Conservation (phyloP, 2,888 invertebrate genomes). For the Vesta saturnalis region DNA sequence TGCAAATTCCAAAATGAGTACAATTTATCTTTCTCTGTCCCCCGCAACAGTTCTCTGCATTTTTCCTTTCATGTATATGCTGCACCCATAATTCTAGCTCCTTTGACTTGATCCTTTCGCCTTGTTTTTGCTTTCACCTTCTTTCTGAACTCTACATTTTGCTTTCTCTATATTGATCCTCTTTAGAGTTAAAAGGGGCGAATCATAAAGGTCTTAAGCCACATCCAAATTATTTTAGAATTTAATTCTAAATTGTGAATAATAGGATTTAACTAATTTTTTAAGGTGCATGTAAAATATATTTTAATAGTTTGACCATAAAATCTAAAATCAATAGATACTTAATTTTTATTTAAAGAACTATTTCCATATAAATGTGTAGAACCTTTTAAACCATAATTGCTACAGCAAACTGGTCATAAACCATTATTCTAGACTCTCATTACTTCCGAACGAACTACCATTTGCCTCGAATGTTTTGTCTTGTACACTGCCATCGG, state of each 20-base stretch:
- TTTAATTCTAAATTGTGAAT: too few relatives aligned
- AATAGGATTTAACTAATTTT: background rate
- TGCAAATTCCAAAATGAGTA: conserved; percentile 32
- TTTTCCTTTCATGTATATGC: conserved; percentile 28
- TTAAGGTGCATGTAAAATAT: too few relatives aligned
- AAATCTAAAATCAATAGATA: too few relatives aligned
- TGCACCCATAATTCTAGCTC: conserved; percentile 15
- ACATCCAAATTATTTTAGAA: background rate
- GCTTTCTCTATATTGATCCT: background rate
- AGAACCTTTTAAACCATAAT: background rate
- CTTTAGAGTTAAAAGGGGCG: background rate
- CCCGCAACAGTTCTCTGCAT: conserved; percentile 22
- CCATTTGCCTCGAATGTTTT: too few relatives aligned
- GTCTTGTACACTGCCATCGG: too few relatives aligned
- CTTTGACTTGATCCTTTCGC: background rate
- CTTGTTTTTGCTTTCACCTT: too few relatives aligned
- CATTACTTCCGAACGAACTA: too few relatives aligned
- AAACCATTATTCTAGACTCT: too few relatives aligned
- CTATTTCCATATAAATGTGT: background rate
- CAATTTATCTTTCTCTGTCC: conserved; percentile 24
- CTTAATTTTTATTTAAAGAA: conserved; percentile 12
- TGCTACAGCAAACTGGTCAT: background rate
- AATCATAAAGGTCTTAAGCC: background rate
- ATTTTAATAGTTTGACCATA: too few relatives aligned
- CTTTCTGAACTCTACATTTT: background rate